Conservation (phyloP, 2,113 vertebrate genomes). For the Anseranas semipalmata region DNA sequence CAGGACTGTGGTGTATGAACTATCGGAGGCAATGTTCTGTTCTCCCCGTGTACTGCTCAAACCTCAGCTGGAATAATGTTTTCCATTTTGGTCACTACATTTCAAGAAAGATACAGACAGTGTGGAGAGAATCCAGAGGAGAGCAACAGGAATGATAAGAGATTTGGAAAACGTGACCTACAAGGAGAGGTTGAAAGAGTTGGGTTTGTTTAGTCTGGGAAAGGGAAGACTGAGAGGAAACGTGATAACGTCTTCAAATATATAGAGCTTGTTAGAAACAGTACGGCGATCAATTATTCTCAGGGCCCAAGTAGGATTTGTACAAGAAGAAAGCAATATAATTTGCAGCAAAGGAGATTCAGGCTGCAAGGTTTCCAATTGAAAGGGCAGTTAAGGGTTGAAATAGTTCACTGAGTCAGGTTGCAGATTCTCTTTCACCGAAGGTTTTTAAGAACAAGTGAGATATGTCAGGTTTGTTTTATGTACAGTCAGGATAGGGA, state of each 20-base stretch:
- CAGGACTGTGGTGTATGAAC: not conserved
- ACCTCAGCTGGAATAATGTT: not conserved
- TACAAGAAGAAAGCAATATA: not conserved
- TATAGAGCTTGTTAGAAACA: slow-evolving; percentile 26
- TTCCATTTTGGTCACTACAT: not conserved
- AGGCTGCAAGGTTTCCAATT: not conserved
- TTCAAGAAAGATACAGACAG: slow-evolving; percentile 32
- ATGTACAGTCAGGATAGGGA: not conserved
- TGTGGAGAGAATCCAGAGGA: slow-evolving; percentile 34
- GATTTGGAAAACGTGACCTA: slow-evolving; percentile 49
- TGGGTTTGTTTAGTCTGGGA: slow-evolving; percentile 69
- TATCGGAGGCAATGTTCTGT: not conserved
- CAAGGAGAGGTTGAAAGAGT: slow-evolving; percentile 47
- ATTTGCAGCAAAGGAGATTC: slow-evolving; percentile 12
- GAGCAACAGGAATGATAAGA: slow-evolving; percentile 37
- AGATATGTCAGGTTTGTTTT: slow-evolving; percentile 43
- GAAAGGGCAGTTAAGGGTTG: not conserved
- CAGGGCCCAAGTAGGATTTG: not conserved
- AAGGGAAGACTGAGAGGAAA: slow-evolving; percentile 38
- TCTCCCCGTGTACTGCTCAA: not conserved
- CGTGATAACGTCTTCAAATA: slow-evolving; percentile 57
- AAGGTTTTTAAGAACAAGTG: slow-evolving; percentile 47
- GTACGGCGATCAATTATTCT: not conserved
- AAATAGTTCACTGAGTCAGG: slow-evolving; percentile 10
- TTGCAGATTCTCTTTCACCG: slow-evolving; percentile 19